These are phyloP conservation scores for Rhagonycha lutea DNA, from an alignment of 2,888 invertebrate genomes.

Conservation along the genomic window DNA sequence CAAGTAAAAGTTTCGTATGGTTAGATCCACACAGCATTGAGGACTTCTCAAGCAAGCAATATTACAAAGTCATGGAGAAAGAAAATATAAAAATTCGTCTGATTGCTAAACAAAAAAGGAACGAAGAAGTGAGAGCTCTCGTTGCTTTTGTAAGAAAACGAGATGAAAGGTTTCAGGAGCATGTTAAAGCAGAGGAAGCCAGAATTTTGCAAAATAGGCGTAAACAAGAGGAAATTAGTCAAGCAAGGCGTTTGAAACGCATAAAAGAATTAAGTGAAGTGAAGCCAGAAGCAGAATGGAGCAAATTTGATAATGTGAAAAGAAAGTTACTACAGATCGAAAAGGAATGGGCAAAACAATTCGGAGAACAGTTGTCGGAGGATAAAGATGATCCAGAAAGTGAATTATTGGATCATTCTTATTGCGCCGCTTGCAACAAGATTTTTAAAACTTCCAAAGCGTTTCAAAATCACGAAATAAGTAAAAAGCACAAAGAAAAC, in stretches of 20 bases:
- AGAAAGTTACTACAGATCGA: slow-evolving; percentile 77
- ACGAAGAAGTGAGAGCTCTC: slow-evolving; percentile 91
- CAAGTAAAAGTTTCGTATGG: slow-evolving; percentile 89
- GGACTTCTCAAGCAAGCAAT: slow-evolving; percentile 81
- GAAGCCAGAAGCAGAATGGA: slow-evolving; percentile 59
- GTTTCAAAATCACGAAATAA: slow-evolving; percentile 84
- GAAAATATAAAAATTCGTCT: slow-evolving; percentile 94
- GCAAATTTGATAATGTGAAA: slow-evolving; percentile 64
- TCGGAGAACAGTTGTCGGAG: slow-evolving; percentile 61
- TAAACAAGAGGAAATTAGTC: slow-evolving; percentile 67
- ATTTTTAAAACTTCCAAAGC: slow-evolving; percentile 91
- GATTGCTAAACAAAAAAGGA: slow-evolving; percentile 88
- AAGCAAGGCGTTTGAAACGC: slow-evolving; percentile 73
- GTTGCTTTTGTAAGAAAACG: slow-evolving; percentile 93
- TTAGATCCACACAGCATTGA: slow-evolving; percentile 88
- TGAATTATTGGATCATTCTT: slow-evolving; percentile 60
- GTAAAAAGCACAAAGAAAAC: slow-evolving; percentile 90
- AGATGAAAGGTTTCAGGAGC: slow-evolving; percentile 84
- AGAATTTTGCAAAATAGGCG: slow-evolving; percentile 75
- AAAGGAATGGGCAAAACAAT: slow-evolving; percentile 69
- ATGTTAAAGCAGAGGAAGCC: slow-evolving; percentile 73
- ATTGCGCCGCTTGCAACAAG: slow-evolving; percentile 94
- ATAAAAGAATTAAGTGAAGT: slow-evolving; percentile 69
- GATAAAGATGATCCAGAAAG: slow-evolving; percentile 56
- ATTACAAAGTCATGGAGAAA: slow-evolving; percentile 86